Evolutionary conservation across 2,797 vertebrate genomes (phyloP).

Genomic region (Streptopelia turtur): DNA sequence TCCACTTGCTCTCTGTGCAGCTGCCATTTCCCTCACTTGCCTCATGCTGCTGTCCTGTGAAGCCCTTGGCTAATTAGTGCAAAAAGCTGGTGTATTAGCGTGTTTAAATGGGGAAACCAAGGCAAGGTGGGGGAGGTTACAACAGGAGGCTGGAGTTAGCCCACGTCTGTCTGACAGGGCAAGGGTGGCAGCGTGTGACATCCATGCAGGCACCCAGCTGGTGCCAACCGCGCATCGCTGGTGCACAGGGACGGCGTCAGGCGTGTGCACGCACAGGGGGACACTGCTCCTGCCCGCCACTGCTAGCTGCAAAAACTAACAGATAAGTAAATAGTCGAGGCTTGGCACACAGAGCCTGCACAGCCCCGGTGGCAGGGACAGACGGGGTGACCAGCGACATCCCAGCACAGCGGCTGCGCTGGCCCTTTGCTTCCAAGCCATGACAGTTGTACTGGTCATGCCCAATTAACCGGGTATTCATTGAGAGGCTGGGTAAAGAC

Average conservation of each 20-base stretch:
- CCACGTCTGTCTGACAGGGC: neutral
- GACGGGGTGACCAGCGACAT: too few relatives aligned
- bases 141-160: neutral
- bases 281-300: neutral
- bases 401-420: neutral
- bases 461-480: conserved; percentile 19
- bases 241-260: rapidly evolving
- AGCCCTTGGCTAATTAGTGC: neutral
- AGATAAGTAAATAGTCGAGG: neutral
- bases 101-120: neutral
- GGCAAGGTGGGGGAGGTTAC: neutral
- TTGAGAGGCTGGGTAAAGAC: neutral
- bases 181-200: neutral
- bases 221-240: neutral
- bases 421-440: conserved; percentile 11
- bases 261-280: rapidly evolving
- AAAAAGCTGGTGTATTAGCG: neutral
- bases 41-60: neutral
- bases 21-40: neutral
- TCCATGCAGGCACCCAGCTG: neutral
- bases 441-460: conserved; percentile 43
- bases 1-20: neutral
- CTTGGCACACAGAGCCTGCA: too few relatives aligned
- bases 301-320: neutral
- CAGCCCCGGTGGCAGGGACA: neutral